phyloP scores from a whole-genome alignment of 92 coral and sea anemone genomes.

The Bergia puertoricense region DNA sequence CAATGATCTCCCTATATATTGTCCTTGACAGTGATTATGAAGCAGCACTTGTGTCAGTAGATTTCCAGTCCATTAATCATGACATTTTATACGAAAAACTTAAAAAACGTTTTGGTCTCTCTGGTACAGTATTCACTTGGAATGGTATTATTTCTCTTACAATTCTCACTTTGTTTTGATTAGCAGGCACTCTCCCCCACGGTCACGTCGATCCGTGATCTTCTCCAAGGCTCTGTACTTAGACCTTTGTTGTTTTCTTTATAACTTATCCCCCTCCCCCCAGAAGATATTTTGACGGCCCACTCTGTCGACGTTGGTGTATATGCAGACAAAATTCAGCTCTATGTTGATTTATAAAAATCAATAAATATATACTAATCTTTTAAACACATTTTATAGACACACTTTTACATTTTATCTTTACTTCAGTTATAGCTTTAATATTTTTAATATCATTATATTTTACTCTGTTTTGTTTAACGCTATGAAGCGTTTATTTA shows the following conservation, averaged over 20 bases:
- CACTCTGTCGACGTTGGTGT: not conserved
- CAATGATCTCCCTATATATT: not conserved
- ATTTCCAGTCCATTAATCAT: not conserved
- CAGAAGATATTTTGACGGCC: not conserved
- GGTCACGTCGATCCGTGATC: not conserved
- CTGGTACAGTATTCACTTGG: not conserved
- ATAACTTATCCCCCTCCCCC: not conserved
- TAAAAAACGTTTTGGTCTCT: no score
- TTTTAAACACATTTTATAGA: no score
- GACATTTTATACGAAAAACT: not conserved
- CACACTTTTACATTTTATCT: no score
- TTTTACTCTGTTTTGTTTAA: no score
- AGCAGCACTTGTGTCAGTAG: no score
- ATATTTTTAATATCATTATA: no score
- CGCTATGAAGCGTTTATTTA: no score
- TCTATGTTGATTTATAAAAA: not conserved
- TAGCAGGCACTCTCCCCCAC: not conserved
- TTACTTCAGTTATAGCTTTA: no score
- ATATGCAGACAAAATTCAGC: not conserved
- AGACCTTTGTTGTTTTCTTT: no score
- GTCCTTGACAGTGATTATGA: not conserved
- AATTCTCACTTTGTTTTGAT: not conserved
- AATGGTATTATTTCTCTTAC: not conserved
- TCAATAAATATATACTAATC: no score
- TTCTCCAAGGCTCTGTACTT: no score